A percentile compares a stretch with the other conserved stretches of the same genome.
Conservation (phyloP, 1,140 invertebrate genomes). For the Scaptomyza montana region DNA sequence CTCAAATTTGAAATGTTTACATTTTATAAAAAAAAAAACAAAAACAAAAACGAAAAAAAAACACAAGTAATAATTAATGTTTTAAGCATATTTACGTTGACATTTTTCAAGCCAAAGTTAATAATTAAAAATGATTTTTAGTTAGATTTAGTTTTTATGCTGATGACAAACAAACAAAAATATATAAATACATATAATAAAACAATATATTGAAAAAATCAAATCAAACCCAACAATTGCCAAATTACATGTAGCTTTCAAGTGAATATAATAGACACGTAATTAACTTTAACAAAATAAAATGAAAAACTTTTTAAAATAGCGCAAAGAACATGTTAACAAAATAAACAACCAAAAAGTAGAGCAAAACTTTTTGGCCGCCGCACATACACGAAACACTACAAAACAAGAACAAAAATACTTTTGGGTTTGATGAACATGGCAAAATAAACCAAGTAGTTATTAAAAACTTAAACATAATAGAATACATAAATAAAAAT, state of each 20-base stretch:
- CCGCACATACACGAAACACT: slow-evolving; percentile 40
- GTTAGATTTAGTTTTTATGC: slow-evolving; percentile 73
- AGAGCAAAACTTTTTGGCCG: slow-evolving; percentile 56
- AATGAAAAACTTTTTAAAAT: slow-evolving; percentile 56
- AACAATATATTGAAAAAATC: slow-evolving; percentile 41
- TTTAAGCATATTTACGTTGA: slow-evolving; percentile 70
- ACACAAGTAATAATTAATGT: slow-evolving; percentile 37
- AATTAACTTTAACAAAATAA: slow-evolving; percentile 72
- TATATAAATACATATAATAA: slow-evolving; percentile 19
- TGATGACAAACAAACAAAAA: slow-evolving; percentile 41
- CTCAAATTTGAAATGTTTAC: slow-evolving; percentile 43
- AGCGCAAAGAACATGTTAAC: slow-evolving; percentile 34
- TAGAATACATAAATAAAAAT: slow-evolving; percentile 44
- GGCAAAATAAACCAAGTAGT: slow-evolving; percentile 65
- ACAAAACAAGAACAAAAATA: slow-evolving; percentile 29
- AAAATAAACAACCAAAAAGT: slow-evolving; percentile 38
- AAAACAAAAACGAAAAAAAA: background rate
- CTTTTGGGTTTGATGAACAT: slow-evolving; percentile 71
- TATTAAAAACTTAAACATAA: slow-evolving; percentile 70
- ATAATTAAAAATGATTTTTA: slow-evolving; percentile 74
- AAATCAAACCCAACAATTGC: slow-evolving; percentile 84
- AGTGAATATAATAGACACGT: slow-evolving; percentile 78
- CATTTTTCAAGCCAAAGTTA: slow-evolving; percentile 82
- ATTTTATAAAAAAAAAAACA: slow-evolving; percentile 1
- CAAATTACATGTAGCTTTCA: slow-evolving; percentile 83